Evolutionary conservation across 2,113 vertebrate genomes (phyloP), one percentile per base, ranked within the genome.

Genomic region (Sinosuthora webbiana): DNA sequence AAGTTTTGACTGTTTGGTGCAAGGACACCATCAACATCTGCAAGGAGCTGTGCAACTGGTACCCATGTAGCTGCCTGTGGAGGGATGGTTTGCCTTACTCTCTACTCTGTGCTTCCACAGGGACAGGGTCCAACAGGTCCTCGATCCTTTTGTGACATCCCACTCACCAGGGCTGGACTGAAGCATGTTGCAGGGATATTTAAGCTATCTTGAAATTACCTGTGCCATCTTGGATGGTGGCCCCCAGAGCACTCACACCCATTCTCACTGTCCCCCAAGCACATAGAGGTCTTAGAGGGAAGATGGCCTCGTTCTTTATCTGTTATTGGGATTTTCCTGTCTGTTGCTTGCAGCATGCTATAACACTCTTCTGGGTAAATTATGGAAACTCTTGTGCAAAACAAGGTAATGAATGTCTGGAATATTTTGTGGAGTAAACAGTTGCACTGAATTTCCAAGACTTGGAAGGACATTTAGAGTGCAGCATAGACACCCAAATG

Each of bases 91-190:
- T 75, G 49, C 31, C 45, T n/a, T 47, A 10, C 24, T 55, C 16
- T 37, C 21, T 52, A 1, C 49, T 49, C 33, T 30, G 20, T 22
- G 28, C 27, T 65, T 14, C 31, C 2, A 1, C 41, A 76, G 17
- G 49, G n/a, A n/a, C 0, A 7, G 24, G 15, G 13, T 45, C 55
- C 64, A 53, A 42, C 14, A 35, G n/a, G n/a, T n/a, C n/a, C 45
- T 0, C 0, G 0, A 20, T 13, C 17, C 5, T 44, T 69, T 63
- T 1, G 2, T 25, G 49, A 27, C 31, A 37, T 27, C 17, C n/a
- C 21, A 10, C 30, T 59, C 52, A 44, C 11, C 0, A 1, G 3
- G 27, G 31, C 0, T 81, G 69, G 75, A 28, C 13, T 70, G 83
- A 70, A 77, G 9, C 13, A 20, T 22, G 22, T n/a, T 42, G 10